A percentile compares a stretch with the other conserved stretches of the same genome.
Conservation (phyloP, 2,797 vertebrate species). For the Hypotaenidia philippensis region DNA sequence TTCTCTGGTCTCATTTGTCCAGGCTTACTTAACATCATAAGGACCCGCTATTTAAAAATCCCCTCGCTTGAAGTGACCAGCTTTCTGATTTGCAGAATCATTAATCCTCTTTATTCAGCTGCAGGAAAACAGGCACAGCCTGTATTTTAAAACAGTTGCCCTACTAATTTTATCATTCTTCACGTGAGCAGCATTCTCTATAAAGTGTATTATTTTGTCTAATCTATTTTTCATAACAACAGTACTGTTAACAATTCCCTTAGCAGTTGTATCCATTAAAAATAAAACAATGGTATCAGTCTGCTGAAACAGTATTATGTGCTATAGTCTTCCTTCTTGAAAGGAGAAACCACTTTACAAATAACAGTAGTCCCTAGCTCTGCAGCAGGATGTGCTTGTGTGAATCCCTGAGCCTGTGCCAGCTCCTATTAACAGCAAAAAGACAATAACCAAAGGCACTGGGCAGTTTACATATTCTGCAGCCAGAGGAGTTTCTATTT, state of each 20-base stretch:
- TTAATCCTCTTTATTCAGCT: background rate
- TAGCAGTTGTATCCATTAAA: background rate
- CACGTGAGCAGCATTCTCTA: accelerated
- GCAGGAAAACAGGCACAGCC: background rate
- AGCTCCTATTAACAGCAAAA: conserved; percentile 3
- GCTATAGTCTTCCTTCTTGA: background rate
- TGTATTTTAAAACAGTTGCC: background rate
- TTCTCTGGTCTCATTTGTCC: background rate
- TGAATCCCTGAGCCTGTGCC: background rate
- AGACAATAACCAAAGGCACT: background rate
- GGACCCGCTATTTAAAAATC: background rate
- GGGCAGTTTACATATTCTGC: background rate
- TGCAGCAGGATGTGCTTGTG: background rate
- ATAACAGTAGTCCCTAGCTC: background rate
- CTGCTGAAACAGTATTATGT: background rate
- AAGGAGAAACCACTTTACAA: background rate
- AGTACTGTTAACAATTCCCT: background rate
- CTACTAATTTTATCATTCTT: background rate
- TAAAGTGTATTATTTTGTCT: background rate
- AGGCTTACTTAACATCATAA: background rate
- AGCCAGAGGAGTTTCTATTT: conserved; percentile 33
- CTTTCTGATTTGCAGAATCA: background rate
- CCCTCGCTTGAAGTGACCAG: background rate
- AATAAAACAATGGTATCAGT: background rate
- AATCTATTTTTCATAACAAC: background rate